Evolutionary conservation across 2,888 invertebrate species (phyloP).

Genomic region (Tethea ocularis): DNA sequence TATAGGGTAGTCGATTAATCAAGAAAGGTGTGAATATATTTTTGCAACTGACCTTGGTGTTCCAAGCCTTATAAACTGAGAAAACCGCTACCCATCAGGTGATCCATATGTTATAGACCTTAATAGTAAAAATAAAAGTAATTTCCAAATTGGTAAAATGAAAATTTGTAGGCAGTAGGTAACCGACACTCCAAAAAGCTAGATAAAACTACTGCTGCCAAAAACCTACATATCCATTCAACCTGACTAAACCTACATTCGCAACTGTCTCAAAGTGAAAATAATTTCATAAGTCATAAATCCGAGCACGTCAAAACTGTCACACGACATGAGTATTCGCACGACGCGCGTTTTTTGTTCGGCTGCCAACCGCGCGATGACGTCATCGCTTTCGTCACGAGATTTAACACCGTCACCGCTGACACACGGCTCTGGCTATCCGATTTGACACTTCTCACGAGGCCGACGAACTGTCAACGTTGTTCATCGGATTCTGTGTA

Average conservation of each 20-base stretch:
- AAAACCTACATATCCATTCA: neutral
- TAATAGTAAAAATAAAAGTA: too few species aligned
- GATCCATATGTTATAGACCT: too few species aligned
- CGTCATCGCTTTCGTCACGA: constrained; percentile 7
- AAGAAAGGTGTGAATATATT: too few species aligned
- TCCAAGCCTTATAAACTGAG: too few species aligned
- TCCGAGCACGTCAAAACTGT: neutral
- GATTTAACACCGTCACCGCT: constrained; percentile 2
- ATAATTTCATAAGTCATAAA: constrained; percentile 7
- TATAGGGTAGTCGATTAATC: too few species aligned
- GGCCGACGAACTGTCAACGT: neutral
- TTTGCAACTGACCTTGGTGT: too few species aligned
- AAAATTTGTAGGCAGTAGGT: too few species aligned
- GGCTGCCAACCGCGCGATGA: neutral
- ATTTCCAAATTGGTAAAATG: too few species aligned
- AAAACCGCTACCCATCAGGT: too few species aligned
- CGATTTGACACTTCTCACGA: constrained; percentile 10
- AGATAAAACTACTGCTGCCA: neutral
- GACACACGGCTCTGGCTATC: neutral
- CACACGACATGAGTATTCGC: constrained; percentile 1
- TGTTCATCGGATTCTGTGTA: neutral
- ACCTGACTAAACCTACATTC: neutral
- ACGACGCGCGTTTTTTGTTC: neutral
- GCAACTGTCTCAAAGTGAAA: constrained; percentile 1
- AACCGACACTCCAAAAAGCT: too few species aligned